Evolutionary conservation across 2,113 vertebrate species (phyloP), one percentile per base, ranked within the genome.

Genomic region (Bubo blakistoni): DNA sequence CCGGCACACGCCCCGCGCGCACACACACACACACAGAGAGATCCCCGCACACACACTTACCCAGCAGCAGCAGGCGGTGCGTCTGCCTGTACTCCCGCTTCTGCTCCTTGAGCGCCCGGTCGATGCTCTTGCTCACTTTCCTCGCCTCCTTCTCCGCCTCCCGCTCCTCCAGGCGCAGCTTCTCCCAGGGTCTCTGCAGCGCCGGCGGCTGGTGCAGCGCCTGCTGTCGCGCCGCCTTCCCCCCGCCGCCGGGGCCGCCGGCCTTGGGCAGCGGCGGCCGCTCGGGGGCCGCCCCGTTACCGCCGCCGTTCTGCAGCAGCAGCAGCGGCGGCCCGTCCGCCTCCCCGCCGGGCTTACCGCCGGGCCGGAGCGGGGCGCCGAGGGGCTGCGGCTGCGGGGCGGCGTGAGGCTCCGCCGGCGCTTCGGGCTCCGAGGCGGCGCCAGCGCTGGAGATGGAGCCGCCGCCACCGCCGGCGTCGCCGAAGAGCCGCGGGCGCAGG

Each of bases 71-170:
- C 96, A 99, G 98, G 92, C 99, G 98, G 96, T 99, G 99, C 14
- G 99, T 99, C 97, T 98, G 99, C 97, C 99, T 99, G 92, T 99
- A 99, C 96, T 99, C 99, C 92, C 99, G 98, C 95, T 99, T 99
- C 81, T 99, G 99, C 97, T 99, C 98, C 95, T 99, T 99, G 49
- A 99, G 98, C 93, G 97, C 98, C 93, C 98, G 97, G 98, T 99
- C 99, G 96, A 99, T 99, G 92, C 96, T 98, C 96, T 98, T 99
- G 97, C 99, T 99, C 96, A 99, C 98, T 98, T 98, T 99, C 97
- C 98, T 98, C 78, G 99, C 99, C 97, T 99, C 99, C 96, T 98
- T 98, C 97, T 99, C 98, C 93, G 99, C 99, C 98, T 99, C 99
- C 95, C 98, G 98, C 95, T 99, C 98, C 97, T 99, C 99, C 97